Base-by-base conservation (phyloP, 92 coral and sea anemone species). In the Blastomussa wellsi region DNA sequence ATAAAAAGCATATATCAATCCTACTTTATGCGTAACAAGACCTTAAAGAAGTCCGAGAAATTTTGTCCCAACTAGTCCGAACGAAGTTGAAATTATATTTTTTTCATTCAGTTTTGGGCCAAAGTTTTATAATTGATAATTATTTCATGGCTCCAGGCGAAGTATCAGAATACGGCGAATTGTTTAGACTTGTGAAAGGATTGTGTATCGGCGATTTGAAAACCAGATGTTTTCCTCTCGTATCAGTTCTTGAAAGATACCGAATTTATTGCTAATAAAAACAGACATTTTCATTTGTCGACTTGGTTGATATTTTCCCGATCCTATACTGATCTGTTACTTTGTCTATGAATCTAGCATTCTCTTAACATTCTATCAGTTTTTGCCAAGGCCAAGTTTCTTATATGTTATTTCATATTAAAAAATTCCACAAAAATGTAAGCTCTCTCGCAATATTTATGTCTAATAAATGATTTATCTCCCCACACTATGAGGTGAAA, bases 261-360 rank as follows among this genome's bases (percentile, higher is more conserved):
- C 73, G 83, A 79, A 37, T 41, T 79, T 60, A 79, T 44, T 79
- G 37, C 36, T 65, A 26, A 79, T 62, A 48, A 52, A 52, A 53
- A 66, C 72, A 28, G 73, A n/a, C 39, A 79, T 62, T 36, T 55
- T 77, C 39, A 19, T 19, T 77, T 41, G 69, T 64, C 74, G 32
- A 33, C 19, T 36, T 26, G 32, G 41, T 2, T 0, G 57, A 39
- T 33, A 28, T 20, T 75, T 31, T 55, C 17, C 32, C 32, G 31
- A 35, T 35, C 8, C 36, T 20, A 32, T 55, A 35, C 3, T 12
- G 39, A 60, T 77, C 48, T 20, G 11, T 19, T 35, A 12, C 42
- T 8, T 77, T 36, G 53, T 19, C 15, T 28, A 28, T 41, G 39
- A 53, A 28, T 35, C n/a, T 1, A 37, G 47, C 75, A 70, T 70